Evolutionary conservation across 2,888 invertebrate species (phyloP).

Genomic region (Sycophila texana): DNA sequence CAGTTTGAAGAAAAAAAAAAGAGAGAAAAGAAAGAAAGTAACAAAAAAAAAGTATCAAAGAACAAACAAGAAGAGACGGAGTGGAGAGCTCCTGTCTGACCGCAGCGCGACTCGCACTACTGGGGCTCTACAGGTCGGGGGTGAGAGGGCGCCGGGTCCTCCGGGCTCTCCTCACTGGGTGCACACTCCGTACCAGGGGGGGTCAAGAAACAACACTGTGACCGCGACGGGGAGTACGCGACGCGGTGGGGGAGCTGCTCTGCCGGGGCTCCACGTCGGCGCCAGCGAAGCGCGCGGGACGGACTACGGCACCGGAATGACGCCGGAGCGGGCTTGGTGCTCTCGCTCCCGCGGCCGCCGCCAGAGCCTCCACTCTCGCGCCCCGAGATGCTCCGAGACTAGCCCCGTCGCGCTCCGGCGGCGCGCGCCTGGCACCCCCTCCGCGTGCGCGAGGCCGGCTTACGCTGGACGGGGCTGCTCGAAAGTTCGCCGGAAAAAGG

Average conservation of each 20-base stretch:
- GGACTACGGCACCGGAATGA: conserved; percentile 71
- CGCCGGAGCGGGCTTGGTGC: conserved; percentile 14
- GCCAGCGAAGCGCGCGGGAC: conserved; percentile 68
- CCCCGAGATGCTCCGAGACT: not conserved
- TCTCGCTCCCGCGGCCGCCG: conserved; percentile 24
- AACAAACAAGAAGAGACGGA: not conserved
- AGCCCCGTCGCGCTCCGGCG: not conserved
- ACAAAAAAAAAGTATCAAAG: not conserved
- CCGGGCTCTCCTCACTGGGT: too few relatives aligned
- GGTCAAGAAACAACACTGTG: not conserved
- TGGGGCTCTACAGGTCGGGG: not conserved
- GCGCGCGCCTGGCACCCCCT: not conserved
- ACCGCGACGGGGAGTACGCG: not conserved
- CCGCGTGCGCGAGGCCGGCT: conserved; percentile 30
- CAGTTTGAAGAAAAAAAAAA: conserved; percentile 3
- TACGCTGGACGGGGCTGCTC: conserved; percentile 24
- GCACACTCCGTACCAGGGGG: too few relatives aligned
- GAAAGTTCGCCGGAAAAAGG: not conserved
- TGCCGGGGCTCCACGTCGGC: not conserved
- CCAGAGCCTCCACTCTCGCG: conserved; percentile 1
- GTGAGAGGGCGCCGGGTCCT: too few relatives aligned
- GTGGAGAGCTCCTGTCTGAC: not conserved
- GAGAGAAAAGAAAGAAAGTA: not conserved
- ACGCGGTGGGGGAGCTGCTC: not conserved
- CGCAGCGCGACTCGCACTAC: conserved; percentile 7